phyloP scores from a whole-genome alignment of 2,888 invertebrate genomes.

The Drosophila subsilvestris region DNA sequence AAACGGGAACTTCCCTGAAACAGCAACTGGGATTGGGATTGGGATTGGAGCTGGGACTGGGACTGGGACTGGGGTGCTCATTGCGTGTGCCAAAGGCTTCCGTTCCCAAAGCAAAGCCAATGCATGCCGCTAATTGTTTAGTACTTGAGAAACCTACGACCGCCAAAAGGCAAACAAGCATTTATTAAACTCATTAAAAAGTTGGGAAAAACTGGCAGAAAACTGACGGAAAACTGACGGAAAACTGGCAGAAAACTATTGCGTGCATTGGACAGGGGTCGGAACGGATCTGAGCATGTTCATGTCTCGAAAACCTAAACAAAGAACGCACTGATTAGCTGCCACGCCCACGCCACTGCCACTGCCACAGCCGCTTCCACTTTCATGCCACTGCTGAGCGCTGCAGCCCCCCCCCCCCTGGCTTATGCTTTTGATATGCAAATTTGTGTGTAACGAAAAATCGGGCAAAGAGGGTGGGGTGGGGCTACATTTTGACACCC shows the following conservation, averaged over 20 bases:
- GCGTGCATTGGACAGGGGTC: slow-evolving; percentile 42
- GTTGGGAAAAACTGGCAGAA: slow-evolving; percentile 26
- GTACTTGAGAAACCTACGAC: slow-evolving; percentile 74
- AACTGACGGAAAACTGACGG: slow-evolving; percentile 13
- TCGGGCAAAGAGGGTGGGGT: slow-evolving; percentile 1
- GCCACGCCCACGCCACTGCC: slow-evolving; percentile 47
- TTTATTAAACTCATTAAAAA: slow-evolving; percentile 75
- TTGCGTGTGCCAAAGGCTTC: slow-evolving; percentile 65
- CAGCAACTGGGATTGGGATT: slow-evolving; percentile 10
- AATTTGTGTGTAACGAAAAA: slow-evolving; percentile 51
- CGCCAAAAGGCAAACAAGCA: slow-evolving; percentile 73
- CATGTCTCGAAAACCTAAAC: slow-evolving; percentile 47
- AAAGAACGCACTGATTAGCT: slow-evolving; percentile 69
- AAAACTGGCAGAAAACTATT: slow-evolving; percentile 43
- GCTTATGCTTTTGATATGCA: slow-evolving; percentile 63
- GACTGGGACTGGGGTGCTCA: slow-evolving; percentile 4
- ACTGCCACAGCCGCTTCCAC: slow-evolving; percentile 9
- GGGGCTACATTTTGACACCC: slow-evolving; percentile 58
- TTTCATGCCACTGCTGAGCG: neutral
- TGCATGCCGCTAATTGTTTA: slow-evolving; percentile 73
- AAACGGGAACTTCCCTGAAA: neutral
- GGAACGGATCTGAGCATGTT: slow-evolving; percentile 21
- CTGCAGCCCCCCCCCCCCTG: neutral
- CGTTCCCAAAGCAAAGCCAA: slow-evolving; percentile 69
- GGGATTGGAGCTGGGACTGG: slow-evolving; percentile 16